Base-by-base conservation (phyloP, 1,140 invertebrate species). In the Telenomus remus region DNA sequence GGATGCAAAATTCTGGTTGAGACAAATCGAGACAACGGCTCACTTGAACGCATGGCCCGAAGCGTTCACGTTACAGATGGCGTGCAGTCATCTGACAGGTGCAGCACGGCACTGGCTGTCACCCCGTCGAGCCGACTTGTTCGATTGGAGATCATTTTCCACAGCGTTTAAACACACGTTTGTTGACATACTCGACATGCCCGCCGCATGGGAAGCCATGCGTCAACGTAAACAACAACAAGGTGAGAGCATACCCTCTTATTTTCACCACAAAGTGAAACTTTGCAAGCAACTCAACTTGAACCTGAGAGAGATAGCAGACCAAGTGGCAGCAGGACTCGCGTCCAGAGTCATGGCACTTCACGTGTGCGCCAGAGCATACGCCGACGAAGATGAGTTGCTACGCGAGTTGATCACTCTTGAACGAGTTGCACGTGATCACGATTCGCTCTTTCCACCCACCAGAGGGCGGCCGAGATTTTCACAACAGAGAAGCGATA, bases 251-350 rank as follows among this genome's bases (percentile, higher is more conserved):
- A 27, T 27, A 5, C 48, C 14, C 10, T 15, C 56, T 9, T 49
- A 60, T 15, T 57, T 57, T 15, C 46, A 39, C 11, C 16, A 57
- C 43, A 57, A 46, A 15, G 4, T 57, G n/a, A 33, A 35, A 43
- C 39, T 15, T 27, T 27, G 19, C 6, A 27, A 39, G 13, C 34
- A 9, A 1, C n/a, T 60, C 0, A 35, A 35, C 4, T 27, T 60
- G 11, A 39, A 19, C 15, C 48, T 60, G 56, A 10, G 15, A 7
- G 56, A 60, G n/a, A 42, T 13, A 4, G 39, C 13, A 12, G 56
- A 57, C 1, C 56, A 60, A 13, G n/a, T 39, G 9, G 37, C 37
- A 2, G 37, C 37, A 9, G 37, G 37, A 3, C 37, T 39, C 9
- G 9, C 9, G 3, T 39, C 37, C 3, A 39, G n/a, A n/a, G 16